Conservation (phyloP, 2,797 vertebrate genomes). For the Chelon auratus region DNA sequence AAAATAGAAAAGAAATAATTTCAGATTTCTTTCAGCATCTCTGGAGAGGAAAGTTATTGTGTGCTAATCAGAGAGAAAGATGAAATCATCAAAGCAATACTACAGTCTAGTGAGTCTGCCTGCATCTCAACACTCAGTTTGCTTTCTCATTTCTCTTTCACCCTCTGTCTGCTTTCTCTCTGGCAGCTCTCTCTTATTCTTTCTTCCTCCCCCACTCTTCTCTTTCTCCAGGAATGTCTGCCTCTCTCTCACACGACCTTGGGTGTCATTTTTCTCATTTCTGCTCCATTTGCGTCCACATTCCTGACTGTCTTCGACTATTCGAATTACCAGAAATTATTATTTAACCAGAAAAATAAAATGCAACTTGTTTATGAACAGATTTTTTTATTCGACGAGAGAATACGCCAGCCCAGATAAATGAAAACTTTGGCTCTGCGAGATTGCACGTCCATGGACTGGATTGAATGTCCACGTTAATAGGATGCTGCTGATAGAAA, state of each 20-base stretch:
- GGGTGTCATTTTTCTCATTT: background rate
- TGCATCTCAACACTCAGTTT: conserved; percentile 42
- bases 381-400: background rate
- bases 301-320: background rate
- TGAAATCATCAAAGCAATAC: conserved; percentile 65
- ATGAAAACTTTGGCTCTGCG: background rate
- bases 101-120: conserved; percentile 52
- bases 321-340: no score
- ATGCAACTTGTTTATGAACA: background rate
- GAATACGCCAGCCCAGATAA: background rate
- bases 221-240: background rate
- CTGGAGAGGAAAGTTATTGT: conserved; percentile 56
- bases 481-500: conserved; percentile 22
- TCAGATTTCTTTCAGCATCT: conserved; percentile 53
- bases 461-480: conserved; percentile 8
- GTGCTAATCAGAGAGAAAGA: conserved; percentile 68
- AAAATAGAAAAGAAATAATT: conserved; percentile 46
- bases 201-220: background rate
- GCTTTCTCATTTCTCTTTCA: conserved; percentile 41
- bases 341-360: background rate
- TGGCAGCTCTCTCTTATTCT: background rate
- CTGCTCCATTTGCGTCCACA: background rate
- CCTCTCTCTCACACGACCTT: background rate
- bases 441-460: background rate
- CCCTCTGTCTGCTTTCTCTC: conserved; percentile 5